Evolutionary conservation across 2,113 vertebrate species (phyloP), one percentile per base, ranked within the genome.

Genomic region (Engystomops pustulosus): DNA sequence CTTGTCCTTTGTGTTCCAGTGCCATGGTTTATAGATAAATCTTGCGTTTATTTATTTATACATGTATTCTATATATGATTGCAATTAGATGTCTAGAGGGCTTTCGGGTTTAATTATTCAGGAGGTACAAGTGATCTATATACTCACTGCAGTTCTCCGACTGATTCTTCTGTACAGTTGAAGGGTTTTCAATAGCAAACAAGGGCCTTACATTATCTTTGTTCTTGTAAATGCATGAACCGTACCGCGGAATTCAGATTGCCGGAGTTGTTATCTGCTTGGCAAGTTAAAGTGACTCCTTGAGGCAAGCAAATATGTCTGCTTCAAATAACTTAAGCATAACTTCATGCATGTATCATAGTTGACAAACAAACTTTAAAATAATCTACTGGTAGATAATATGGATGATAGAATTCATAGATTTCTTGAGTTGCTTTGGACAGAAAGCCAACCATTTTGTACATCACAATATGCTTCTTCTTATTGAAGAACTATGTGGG

Each of bases 41-140:
- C 25, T 58, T 38, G 3, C 20, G 77, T 65, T 65, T 47, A 79
- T 47, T 79, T 79, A 79, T 79, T 65, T 47, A 79, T 75, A n/a
- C 41, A 79, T 47, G 38, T 79, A 44, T 79, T 62, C 58, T 65
- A 65, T 67, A 23, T 79, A 47, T 67, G 38, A 44, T 47, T 47
- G 9, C 10, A 45, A 44, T 79, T 44, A 67, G 41, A 67, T 44
- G 77, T 30, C 77, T 65, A 9, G 55, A 65, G 53, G 58, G n/a
- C 25, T 44, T 79, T 27, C 14, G 15, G 17, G 30, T 20, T 62
- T 62, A 79, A 65, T 62, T 62, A 79, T 79, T 62, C 62, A 79
- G 30, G 38, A 79, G 23, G 76, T 44, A 79, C 58, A 79, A 51
- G 47, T 75, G 44, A 74, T 53, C 10, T 74, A 74, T 75, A 51